Evolutionary conservation across 1,140 invertebrate species (phyloP).

Genomic region (Anoplolepis gracilipes): DNA sequence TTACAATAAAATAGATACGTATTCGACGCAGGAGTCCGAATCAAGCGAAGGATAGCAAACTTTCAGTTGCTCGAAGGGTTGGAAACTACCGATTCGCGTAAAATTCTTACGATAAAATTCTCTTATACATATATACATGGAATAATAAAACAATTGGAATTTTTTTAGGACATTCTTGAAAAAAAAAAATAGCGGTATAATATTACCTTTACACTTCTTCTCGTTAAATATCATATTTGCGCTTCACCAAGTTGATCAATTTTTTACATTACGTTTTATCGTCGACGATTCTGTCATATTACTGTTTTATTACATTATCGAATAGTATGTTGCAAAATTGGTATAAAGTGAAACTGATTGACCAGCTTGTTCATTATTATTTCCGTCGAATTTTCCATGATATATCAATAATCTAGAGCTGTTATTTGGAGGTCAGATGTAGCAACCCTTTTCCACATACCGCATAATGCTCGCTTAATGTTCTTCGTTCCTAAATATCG

Average conservation of each 20-base stretch:
- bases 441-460: neutral
- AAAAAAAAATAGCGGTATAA: neutral
- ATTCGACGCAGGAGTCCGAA: neutral
- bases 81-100: neutral
- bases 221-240: neutral
- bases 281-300: neutral
- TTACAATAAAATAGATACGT: neutral
- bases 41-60: no score
- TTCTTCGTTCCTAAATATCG: conserved; percentile 55
- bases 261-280: neutral
- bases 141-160: neutral
- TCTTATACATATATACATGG: neutral
- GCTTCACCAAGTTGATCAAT: neutral
- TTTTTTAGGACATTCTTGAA: neutral
- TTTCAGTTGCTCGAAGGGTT: conserved; percentile 7
- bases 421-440: conserved; percentile 35
- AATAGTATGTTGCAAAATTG: neutral
- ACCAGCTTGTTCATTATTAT: conserved; percentile 1
- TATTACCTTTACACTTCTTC: neutral
- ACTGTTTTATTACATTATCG: neutral
- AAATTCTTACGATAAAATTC: neutral
- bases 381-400: neutral
- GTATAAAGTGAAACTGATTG: neutral
- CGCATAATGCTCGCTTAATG: conserved; percentile 51
- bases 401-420: conserved; percentile 15